Base-by-base conservation (phyloP, 2,113 vertebrate genomes). In the Cyphomyrus discorhynchus region DNA sequence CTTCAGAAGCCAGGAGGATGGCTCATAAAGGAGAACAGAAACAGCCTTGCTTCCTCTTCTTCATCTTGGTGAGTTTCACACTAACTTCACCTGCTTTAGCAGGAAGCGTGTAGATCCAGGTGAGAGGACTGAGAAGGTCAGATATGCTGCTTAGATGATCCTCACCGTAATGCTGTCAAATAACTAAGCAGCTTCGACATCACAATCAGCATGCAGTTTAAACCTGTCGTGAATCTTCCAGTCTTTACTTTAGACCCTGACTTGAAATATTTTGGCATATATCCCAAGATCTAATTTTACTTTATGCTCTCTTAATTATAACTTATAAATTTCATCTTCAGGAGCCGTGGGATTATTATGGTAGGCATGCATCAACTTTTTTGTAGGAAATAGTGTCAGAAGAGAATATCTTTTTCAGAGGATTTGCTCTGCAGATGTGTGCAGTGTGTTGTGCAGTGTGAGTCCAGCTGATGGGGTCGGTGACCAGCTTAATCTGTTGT, bases 41-140 rank as follows among this genome's bases (percentile, higher is more conserved):
- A 91, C 96, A 95, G 93, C 95, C 92, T 58, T 91, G 96, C 4
- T 90, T 98, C 91, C 95, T 99, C 91, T 96, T 96, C 2, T 94
- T 97, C 42, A 93, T 99, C 90, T 93, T 98, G 95, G 98, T 99
- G 95, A 94, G 98, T 96, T 10, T 31, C 24, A 42, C 7, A 3
- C 7, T 58, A 31, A 80, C 11, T 15, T 45, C 46, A 39, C 8
- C 47, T 42, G 9, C 45, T 47, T 80, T 15, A 6, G 47, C 17
- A 13, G 17, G 66, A 77, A 56, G 46, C 35, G 58, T 49, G n/a
- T 24, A 53, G 35, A 53, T 47, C 62, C 84, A 46, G 70, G 13
- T 49, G 45, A 19, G 15, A 87, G 66, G 42, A 83, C 35, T 21
- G 50, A 39, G 19, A 27, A 62, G 46, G 52, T 62, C 11, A 49